Percentiles rank a stretch among this genome's conserved stretches.
Conservation (phyloP, 2,888 invertebrate species). For the Drosophila flavopinicola region DNA sequence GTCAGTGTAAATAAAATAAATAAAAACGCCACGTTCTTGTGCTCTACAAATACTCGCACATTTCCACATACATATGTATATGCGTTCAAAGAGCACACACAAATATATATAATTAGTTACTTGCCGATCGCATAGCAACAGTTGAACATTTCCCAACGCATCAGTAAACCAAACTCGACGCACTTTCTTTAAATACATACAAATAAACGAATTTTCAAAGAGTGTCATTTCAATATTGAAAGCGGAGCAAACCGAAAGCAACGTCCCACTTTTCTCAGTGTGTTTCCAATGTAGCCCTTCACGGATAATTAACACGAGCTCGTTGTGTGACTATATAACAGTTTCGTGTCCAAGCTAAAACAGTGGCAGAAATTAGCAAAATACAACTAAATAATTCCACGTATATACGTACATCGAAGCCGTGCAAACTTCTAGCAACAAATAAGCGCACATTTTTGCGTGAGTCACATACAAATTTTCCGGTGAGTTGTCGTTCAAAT, state of each 20-base stretch:
- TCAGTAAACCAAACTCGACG: slow-evolving; percentile 13
- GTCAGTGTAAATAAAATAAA: slow-evolving; percentile 39
- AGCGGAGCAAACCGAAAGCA: slow-evolving; percentile 29
- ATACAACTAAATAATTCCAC: slow-evolving; percentile 36
- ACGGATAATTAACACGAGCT: slow-evolving; percentile 79
- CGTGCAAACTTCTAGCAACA: slow-evolving; percentile 26
- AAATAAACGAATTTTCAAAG: neutral
- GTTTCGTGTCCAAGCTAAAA: slow-evolving; percentile 82
- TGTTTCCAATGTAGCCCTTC: slow-evolving; percentile 82
- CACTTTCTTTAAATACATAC: slow-evolving; percentile 23
- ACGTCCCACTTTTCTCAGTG: slow-evolving; percentile 39
- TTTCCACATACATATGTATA: slow-evolving; percentile 22
- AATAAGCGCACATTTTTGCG: slow-evolving; percentile 30
- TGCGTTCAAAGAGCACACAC: slow-evolving; percentile 24
- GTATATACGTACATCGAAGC: slow-evolving; percentile 11
- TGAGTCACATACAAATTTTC: slow-evolving; percentile 73
- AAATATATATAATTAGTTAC: slow-evolving; percentile 63
- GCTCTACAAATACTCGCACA: slow-evolving; percentile 35
- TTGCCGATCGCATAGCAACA: slow-evolving; percentile 62
- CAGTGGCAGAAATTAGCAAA: slow-evolving; percentile 24
- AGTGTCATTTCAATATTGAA: slow-evolving; percentile 2
- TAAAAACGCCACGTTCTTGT: slow-evolving; percentile 72
- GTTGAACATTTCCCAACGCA: slow-evolving; percentile 1
- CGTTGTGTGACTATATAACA: slow-evolving; percentile 77
- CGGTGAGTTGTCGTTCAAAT: slow-evolving; percentile 64